phyloP scores from a whole-genome alignment of 2,888 invertebrate genomes.

The Exephanes ischioxanthus region DNA sequence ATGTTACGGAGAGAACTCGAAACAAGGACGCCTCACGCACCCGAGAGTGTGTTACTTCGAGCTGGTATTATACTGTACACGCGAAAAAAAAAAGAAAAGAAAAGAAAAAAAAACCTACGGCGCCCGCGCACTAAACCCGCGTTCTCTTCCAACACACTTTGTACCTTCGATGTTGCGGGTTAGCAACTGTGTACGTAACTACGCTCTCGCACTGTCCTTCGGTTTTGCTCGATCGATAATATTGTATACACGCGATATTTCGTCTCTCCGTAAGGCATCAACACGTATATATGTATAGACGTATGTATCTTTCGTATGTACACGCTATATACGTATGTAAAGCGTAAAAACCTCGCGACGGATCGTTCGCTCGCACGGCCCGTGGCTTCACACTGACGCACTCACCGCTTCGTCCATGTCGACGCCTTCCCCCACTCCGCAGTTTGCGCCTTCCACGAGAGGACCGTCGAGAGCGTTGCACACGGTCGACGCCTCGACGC shows the following conservation, averaged over 20 bases:
- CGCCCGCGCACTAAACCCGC: slow-evolving; percentile 35
- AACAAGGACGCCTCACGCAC: slow-evolving; percentile 19
- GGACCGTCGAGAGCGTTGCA: slow-evolving; percentile 45
- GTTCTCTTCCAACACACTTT: slow-evolving; percentile 9
- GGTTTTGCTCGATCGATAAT: slow-evolving; percentile 14
- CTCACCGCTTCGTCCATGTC: slow-evolving; percentile 21
- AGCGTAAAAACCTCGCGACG: slow-evolving; percentile 25
- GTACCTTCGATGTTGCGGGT: slow-evolving; percentile 8
- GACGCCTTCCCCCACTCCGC: slow-evolving; percentile 40
- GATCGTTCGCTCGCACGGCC: slow-evolving; percentile 41
- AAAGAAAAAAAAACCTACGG: slow-evolving; percentile 1
- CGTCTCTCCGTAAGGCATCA: not conserved
- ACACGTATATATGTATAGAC: slow-evolving; percentile 8
- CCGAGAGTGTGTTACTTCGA: not conserved
- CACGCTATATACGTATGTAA: not conserved
- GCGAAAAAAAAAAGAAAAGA: not conserved
- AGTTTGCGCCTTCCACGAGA: slow-evolving; percentile 17
- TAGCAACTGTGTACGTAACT: slow-evolving; percentile 33
- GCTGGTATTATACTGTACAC: not conserved
- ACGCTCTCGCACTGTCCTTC: slow-evolving; percentile 15
- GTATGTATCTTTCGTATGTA: too few relatives aligned
- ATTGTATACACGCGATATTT: slow-evolving; percentile 15
- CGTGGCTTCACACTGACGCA: slow-evolving; percentile 39
- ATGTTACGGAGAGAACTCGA: not conserved
- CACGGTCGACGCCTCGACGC: slow-evolving; percentile 40